Base-by-base conservation (phyloP, 2,888 invertebrate species). In the Pristionchus mayeri region DNA sequence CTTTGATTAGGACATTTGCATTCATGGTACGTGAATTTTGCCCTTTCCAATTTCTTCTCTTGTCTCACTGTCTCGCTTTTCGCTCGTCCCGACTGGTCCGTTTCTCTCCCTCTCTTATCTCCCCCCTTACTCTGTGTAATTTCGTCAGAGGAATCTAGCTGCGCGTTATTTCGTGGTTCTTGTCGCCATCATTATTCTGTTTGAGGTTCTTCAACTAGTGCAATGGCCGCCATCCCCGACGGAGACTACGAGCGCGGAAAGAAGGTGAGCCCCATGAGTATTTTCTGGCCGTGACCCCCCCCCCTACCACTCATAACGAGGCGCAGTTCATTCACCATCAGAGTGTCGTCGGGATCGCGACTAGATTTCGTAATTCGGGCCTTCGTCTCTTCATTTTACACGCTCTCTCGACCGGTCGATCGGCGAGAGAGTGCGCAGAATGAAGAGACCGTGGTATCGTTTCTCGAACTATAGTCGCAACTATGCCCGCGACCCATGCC, bases 161-260 rank as follows among this genome's bases (percentile, higher is more conserved):
- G 16, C 21, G 57, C 50, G 40, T 11, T 30, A 18, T 78, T 54
- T n/a, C 67, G 52, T 4, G 24, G 24, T 21, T 48, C n/a, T 30
- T 7, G 37, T 63, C 4, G 13, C 21, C 6, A n/a, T 85, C 3
- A 4, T 2, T 50, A 82, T 44, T 63, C 27, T 60, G 6, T 57
- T 48, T 30, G 30, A 40, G 71, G 71, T 71, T 24, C 63, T 63
- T 34, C 60, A 18, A 18, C 13, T 84, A 87, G 48, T 85, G 86
- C 84, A 67, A 91, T 91, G 90, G 88, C 88, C 48, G 91, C 88
- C 85, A 92, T 92, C 86, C 93, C 93, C 84, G 93, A 90, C 71
- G 98, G 98, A 92, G 96, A 98, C 94, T 95, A 95, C 94, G 98
- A 97, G 93, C 98, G 98, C 94, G 99, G 99, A 93, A 98, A 98